phyloP scores from a whole-genome alignment of 2,888 invertebrate species.

The Lochmaea crataegi region DNA sequence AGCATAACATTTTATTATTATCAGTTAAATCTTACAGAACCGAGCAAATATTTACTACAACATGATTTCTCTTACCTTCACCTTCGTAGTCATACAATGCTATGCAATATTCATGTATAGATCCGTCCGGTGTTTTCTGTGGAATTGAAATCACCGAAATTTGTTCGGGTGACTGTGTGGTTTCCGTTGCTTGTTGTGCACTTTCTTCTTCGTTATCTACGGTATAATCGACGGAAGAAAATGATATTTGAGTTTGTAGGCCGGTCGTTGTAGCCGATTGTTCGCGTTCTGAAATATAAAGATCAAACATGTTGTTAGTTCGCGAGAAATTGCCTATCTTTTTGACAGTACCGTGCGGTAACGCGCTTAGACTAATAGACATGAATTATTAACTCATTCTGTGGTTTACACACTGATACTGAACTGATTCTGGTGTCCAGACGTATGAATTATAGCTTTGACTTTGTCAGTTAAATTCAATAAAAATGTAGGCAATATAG shows the following conservation, averaged over 20 bases:
- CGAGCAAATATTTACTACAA: too few relatives aligned
- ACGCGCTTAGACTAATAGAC: too few relatives aligned
- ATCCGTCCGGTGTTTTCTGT: slow-evolving; percentile 45
- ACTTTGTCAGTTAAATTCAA: too few relatives aligned
- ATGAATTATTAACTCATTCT: too few relatives aligned
- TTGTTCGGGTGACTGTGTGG: slow-evolving; percentile 74
- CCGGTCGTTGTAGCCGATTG: slow-evolving; percentile 71
- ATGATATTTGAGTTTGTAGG: slow-evolving; percentile 86
- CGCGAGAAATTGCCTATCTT: too few relatives aligned
- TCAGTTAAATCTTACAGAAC: too few relatives aligned
- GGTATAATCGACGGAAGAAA: slow-evolving; percentile 94
- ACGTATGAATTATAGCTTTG: too few relatives aligned
- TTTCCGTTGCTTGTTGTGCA: slow-evolving; percentile 64
- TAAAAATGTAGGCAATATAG: too few relatives aligned
- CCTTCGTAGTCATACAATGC: slow-evolving; percentile 96
- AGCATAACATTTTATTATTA: too few relatives aligned
- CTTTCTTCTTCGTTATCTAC: slow-evolving; percentile 85
- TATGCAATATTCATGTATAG: slow-evolving; percentile 72
- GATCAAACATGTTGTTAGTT: background rate
- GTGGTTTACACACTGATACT: too few relatives aligned
- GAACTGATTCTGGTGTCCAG: too few relatives aligned
- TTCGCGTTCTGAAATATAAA: slow-evolving; percentile 71
- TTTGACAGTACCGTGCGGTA: too few relatives aligned
- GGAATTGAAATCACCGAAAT: slow-evolving; percentile 53
- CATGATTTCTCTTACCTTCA: slow-evolving; percentile 68